Evolutionary conservation across 2,888 invertebrate species (phyloP), one percentile per base, ranked within the genome.

Genomic region (Drosophila borealis): DNA sequence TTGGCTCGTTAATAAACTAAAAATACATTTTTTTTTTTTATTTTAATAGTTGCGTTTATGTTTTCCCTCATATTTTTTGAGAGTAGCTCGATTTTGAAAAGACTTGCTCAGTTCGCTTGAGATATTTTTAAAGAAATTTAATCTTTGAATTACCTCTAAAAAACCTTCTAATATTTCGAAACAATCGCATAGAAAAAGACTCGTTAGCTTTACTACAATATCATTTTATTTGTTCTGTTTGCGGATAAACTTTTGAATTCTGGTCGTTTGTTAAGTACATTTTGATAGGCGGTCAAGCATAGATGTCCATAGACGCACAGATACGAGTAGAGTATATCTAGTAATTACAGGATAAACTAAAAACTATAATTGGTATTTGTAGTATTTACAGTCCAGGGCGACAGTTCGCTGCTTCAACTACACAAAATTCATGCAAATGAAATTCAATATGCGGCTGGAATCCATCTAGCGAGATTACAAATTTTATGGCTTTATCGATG

Each of bases 321-420:
- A 48, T 73, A 74, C 68, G 68, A 69, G 56, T 69, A 72, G 68
- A 69, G 59, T 69, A 72, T 70, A 71, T 80, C 80, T 73, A 77
- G 57, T 61, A 29, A 78, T 67, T 72, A 64, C 62, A 71, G 76
- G 66, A 64, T 61, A 86, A 82, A 86, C 73, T 86, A 86, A 82
- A 69, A 80, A 57, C 80, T 84, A 84, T 71, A 74, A 65, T 85
- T 88, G 72, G 71, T 84, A 74, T 84, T 85, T 64, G 50, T 51
- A 82, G 77, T 83, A 83, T 83, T 66, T 83, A 88, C 83, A 83
- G 83, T 86, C 69, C 49, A 75, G 71, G 59, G 67, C 54, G 67
- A 74, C 54, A 71, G 51, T 63, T 70, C 39, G 60, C 69, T 71
- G 83, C 62, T 50, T 54, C 41, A 59, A 67, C 67, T 68, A 49